Percentiles rank a stretch among this genome's conserved stretches.
These are phyloP conservation scores for Gadus chalcogrammus DNA, from an alignment of 2,113 vertebrate species.

Conservation along the genomic window DNA sequence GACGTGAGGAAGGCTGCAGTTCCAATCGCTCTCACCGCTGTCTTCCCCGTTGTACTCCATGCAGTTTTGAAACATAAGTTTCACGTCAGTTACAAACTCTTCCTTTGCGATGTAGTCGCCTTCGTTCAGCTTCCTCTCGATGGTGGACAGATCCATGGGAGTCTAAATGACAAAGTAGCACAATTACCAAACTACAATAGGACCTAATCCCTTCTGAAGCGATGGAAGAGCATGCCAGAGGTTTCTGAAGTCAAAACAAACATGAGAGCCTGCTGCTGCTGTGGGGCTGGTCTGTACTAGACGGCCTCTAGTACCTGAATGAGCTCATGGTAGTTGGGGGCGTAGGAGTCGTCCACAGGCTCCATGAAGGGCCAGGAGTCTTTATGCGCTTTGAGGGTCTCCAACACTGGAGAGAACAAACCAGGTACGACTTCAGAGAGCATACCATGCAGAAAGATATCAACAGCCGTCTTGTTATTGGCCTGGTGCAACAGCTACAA, in stretches of 20 bases:
- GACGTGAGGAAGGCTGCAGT: background rate
- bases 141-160: slow-evolving; percentile 97
- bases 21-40: slow-evolving; percentile 79
- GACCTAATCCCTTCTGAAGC: no score
- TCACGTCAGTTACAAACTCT: slow-evolving; percentile 91
- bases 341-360: slow-evolving; percentile 94
- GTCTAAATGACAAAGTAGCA: slow-evolving; percentile 64
- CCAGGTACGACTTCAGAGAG: background rate
- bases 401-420: slow-evolving; percentile 76
- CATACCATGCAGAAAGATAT: background rate
- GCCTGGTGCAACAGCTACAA: no score
- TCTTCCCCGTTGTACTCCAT: slow-evolving; percentile 93
- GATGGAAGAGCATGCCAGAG: no score
- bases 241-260: no score
- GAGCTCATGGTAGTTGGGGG: slow-evolving; percentile 93
- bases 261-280: no score
- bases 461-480: background rate
- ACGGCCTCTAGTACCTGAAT: slow-evolving; percentile 81
- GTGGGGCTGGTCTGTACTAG: background rate
- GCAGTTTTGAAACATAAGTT: slow-evolving; percentile 97
- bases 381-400: slow-evolving; percentile 92
- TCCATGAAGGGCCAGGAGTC: slow-evolving; percentile 98
- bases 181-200: background rate
- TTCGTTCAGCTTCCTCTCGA: slow-evolving; percentile 91
- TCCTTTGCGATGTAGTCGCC: slow-evolving; percentile 92